phyloP scores from a whole-genome alignment of 2,888 invertebrate species.

The Marasmarcha lunaedactyla region DNA sequence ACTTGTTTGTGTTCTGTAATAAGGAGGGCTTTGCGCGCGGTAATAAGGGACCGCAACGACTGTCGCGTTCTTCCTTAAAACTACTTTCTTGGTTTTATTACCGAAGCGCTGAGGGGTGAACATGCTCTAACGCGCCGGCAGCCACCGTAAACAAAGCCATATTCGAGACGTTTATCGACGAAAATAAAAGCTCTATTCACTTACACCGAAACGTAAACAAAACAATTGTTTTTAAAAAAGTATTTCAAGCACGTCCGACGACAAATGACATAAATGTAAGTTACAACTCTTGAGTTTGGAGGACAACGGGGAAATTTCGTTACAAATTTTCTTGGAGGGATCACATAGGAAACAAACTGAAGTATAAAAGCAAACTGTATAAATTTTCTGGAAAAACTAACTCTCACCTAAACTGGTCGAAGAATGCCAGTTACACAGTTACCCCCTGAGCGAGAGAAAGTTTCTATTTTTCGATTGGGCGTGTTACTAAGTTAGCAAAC shows the following conservation, averaged over 20 bases:
- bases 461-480: conserved; percentile 66
- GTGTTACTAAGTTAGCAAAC: conserved; percentile 59
- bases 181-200: too few relatives aligned
- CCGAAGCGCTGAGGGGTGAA: conserved; percentile 49
- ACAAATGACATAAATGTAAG: not conserved
- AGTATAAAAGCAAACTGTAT: conserved; percentile 33
- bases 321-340: conserved; percentile 6
- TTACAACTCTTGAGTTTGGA: not conserved
- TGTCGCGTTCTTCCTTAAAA: conserved; percentile 63
- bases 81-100: conserved; percentile 67
- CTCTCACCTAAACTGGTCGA: conserved; percentile 49
- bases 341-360: conserved; percentile 1
- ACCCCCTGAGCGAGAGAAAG: conserved; percentile 40
- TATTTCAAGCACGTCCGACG: not conserved
- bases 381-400: conserved; percentile 37
- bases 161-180: conserved; percentile 3
- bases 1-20: conserved; percentile 66
- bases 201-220: too few relatives aligned
- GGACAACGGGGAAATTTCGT: conserved; percentile 1
- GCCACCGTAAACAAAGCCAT: conserved; percentile 9
- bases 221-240: too few relatives aligned
- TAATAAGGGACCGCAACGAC: conserved; percentile 58
- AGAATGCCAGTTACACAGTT: conserved; percentile 63
- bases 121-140: conserved; percentile 22
- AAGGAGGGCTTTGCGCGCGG: conserved; percentile 60